Conservation (phyloP, 2,888 invertebrate genomes). For the Onthophagus sagittarius region DNA sequence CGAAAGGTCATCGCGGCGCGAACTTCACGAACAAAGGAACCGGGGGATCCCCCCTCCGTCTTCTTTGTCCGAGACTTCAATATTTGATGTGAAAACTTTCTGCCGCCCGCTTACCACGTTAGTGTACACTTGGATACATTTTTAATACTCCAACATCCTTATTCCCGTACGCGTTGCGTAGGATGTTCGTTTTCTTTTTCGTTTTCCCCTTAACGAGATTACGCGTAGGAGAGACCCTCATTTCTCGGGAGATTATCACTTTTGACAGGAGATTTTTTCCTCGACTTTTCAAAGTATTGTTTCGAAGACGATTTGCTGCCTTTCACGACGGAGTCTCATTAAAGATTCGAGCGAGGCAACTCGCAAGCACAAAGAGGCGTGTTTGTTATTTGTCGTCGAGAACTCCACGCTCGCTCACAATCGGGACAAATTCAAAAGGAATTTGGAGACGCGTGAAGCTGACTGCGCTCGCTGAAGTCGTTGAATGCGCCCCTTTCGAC, state of each 20-base stretch:
- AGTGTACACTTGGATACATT: constrained; percentile 14
- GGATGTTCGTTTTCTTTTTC: neutral
- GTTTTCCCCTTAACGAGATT: neutral
- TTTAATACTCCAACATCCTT: constrained; percentile 9
- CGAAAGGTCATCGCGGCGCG: neutral
- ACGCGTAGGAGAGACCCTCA: neutral
- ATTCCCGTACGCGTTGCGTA: neutral
- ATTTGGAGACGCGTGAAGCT: neutral
- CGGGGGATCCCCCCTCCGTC: neutral
- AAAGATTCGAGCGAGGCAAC: neutral
- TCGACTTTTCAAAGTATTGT: neutral
- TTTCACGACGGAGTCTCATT: neutral
- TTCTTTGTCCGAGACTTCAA: constrained; percentile 10
- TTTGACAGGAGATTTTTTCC: neutral
- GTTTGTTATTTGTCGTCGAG: neutral
- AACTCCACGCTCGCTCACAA: neutral
- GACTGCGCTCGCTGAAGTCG: neutral
- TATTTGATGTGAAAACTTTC: constrained; percentile 19
- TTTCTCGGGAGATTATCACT: neutral
- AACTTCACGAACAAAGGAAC: neutral
- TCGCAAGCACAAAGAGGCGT: neutral
- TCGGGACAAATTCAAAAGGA: neutral
- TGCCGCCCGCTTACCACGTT: constrained; percentile 13
- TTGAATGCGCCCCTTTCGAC: neutral
- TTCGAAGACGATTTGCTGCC: neutral